Base-by-base conservation (phyloP, 2,888 invertebrate species). In the Ferdinandea cuprea region DNA sequence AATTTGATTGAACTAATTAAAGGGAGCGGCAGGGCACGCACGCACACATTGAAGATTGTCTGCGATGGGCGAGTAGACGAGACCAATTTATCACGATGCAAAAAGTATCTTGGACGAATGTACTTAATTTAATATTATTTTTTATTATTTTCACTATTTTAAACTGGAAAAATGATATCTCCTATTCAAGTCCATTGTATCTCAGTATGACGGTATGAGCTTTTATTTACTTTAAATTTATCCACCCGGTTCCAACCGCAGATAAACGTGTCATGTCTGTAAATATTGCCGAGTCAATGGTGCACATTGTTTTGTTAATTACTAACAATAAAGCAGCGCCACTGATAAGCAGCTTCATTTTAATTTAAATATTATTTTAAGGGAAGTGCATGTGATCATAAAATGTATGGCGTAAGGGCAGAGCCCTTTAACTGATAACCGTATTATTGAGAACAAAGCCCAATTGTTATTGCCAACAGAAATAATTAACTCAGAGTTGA, bases 1-100 rank as follows among this genome's bases (percentile, higher is more conserved):
- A 50, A 50, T 35, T 63, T 28, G 37, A 63, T 50, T 63, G 50
- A 15, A 37, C 50, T 50, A 63, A 63, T 63, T 63, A 50, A 50
- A 50, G 25, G 7, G 63, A 3, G 21, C 63, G 21, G 35, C 35
- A 13, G 30, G 21, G 37, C 15, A 25, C 25, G 40, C n/a, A 52
- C 48, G 19, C 11, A 52, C 8, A 3, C 8, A 17, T 8, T 37
- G 37, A 17, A 40, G n/a, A 13, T n/a, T 13, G 13, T n/a, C 13
- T 40, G 40, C n/a, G 40, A 3, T 7, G 7, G 13, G 1, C 11
- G 40, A 40, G 9, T 19, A 44, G 17, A 44, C 11, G 44, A 19
- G 35, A n/a, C n/a, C n/a, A 9, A 35, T 9, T 35, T 35, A 35
- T 11, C 6, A 11, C 9, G 35, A 35, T 8, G 35, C 35, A 35